Evolutionary conservation across 1,140 invertebrate genomes (phyloP), one percentile per base, ranked within the genome.

Genomic region (Paralvinella palmiformis): DNA sequence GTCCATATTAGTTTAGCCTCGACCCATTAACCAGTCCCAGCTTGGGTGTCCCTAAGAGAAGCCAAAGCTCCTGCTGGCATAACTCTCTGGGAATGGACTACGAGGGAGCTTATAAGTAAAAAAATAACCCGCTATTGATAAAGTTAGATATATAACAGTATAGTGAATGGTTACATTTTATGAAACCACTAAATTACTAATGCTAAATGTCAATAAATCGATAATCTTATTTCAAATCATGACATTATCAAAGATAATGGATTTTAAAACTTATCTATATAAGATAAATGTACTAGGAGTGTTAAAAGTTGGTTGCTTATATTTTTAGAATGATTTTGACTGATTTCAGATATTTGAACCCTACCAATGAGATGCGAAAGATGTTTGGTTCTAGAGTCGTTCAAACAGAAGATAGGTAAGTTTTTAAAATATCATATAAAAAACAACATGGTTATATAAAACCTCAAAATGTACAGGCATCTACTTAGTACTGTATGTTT

Each of bases 291-390:
- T 3, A 22, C 10, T 52, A 22, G 2, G 2, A 52, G 24, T 10
- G 24, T 10, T 52, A 13, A 48, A 4, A 48, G 6, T 24, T 6
- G n/a, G 24, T 20, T 22, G n/a, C 20, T 48, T 52, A 3, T 48
- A 27, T 52, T 27, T 52, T 52, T 7, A 27, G 17, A 55, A 52
- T 63, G 53, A 53, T 57, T 55, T 68, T 20, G 6, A 29, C 3
- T 27, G 17, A 59, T 35, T 27, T 85, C 59, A 90, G 89, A 74
- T 82, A 91, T 78, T 79, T 95, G 3, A 92, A 92, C 82, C 85
- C 88, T 33, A 87, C 88, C 59, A 90, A 91, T 81, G 92, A 95
- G 81, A 81, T 94, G 66, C 89, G 87, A 63, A 86, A 86, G 72
- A 89, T 91, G 69, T 94, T 94, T 85, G 91, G 92, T 5, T 57